A percentile compares a stretch with the other conserved stretches of the same genome.
Evolutionary conservation across 2,113 vertebrate genomes (phyloP).

Genomic region (Gallinago undulata): DNA sequence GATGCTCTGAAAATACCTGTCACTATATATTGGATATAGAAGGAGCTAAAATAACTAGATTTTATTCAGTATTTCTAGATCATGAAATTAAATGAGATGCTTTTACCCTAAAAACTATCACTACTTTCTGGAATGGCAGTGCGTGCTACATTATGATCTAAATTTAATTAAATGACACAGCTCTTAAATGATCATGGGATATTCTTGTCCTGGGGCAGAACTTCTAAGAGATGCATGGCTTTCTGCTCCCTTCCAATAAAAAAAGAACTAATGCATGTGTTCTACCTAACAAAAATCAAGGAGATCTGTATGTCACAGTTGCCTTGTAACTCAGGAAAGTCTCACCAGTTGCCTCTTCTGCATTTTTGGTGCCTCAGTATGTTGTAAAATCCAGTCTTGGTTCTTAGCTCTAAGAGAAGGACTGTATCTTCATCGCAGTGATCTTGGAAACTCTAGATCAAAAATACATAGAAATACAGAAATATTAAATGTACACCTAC

Average conservation of each 20-base stretch:
- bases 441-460: background rate
- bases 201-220: background rate
- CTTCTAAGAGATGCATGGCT: background rate
- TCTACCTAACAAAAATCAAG: background rate
- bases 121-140: background rate
- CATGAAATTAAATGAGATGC: background rate
- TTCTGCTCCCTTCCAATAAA: fast-evolving
- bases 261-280: background rate
- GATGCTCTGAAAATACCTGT: background rate
- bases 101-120: background rate
- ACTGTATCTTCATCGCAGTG: background rate
- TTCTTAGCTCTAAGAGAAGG: background rate
- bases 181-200: background rate
- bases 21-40: background rate
- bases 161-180: background rate
- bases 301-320: background rate
- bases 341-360: background rate
- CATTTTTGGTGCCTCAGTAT: background rate
- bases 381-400: background rate
- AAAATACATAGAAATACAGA: background rate
- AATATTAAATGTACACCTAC: background rate
- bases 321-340: background rate
- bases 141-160: background rate
- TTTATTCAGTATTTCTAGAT: background rate
- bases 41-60: background rate